Evolutionary conservation across 1,140 invertebrate genomes (phyloP).

Genomic region (Trichonephila inaurata): DNA sequence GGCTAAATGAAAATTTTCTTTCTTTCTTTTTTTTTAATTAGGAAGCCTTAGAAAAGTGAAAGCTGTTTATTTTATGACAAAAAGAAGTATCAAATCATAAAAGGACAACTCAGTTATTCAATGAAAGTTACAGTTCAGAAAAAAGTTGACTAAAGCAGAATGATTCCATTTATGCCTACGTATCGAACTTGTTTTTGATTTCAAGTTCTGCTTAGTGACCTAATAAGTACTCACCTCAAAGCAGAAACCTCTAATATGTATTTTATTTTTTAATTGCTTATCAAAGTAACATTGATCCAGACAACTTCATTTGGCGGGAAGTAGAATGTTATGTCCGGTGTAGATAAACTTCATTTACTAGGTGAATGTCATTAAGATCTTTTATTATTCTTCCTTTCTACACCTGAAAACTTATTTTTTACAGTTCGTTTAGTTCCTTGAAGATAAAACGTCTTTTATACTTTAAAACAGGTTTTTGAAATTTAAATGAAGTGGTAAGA

Average conservation of each 20-base stretch:
- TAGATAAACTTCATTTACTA: neutral
- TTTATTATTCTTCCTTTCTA: neutral
- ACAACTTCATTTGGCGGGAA: neutral
- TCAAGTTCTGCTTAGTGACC: neutral
- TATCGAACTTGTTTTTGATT: neutral
- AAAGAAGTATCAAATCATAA: neutral
- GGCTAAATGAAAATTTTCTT: too few species aligned
- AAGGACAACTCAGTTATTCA: neutral
- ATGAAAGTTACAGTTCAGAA: neutral
- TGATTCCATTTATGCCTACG: neutral
- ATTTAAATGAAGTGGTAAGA: neutral
- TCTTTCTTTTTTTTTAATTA: too few species aligned
- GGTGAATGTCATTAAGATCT: neutral
- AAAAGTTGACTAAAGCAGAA: neutral
- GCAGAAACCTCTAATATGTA: neutral
- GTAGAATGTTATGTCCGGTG: neutral
- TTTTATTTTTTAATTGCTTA: neutral
- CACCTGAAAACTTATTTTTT: neutral
- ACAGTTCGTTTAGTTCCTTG: neutral
- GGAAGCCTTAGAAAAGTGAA: too few species aligned
- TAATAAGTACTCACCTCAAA: neutral
- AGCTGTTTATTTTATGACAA: too few species aligned
- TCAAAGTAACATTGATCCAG: constrained; percentile 3
- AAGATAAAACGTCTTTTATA: neutral
- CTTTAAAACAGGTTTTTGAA: neutral